Percentiles rank a stretch among this genome's conserved stretches.
Conservation (phyloP, 2,888 invertebrate species). For the Parascotia fuliginaria region DNA sequence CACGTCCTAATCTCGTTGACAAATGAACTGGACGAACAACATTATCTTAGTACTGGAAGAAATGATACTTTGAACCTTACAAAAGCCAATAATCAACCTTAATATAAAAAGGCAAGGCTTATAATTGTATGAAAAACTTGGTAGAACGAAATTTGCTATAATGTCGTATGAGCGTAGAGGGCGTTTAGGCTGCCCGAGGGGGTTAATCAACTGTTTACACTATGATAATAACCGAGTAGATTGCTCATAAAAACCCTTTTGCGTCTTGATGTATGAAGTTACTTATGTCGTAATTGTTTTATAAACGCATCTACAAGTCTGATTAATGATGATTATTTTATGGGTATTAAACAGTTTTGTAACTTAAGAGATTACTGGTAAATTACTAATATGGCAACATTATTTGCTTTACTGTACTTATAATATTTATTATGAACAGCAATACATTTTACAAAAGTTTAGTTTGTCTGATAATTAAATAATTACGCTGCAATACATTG, state of each 20-base stretch:
- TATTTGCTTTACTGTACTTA: no score
- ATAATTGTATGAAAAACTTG: slow-evolving; percentile 3
- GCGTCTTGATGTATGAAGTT: slow-evolving; percentile 24
- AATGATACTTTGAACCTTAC: slow-evolving; percentile 26
- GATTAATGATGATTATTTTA: slow-evolving; percentile 1
- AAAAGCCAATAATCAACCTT: slow-evolving; percentile 18
- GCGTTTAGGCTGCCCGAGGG: slow-evolving; percentile 42
- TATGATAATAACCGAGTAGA: slow-evolving; percentile 41
- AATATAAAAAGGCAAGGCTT: slow-evolving; percentile 5
- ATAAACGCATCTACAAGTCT: no score
- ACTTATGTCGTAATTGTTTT: slow-evolving; percentile 7
- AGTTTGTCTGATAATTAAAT: no score
- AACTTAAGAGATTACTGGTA: no score
- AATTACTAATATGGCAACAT: no score
- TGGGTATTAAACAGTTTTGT: not conserved
- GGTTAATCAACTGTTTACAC: slow-evolving; percentile 51
- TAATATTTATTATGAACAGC: no score
- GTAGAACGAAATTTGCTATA: slow-evolving; percentile 30
- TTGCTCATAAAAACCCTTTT: slow-evolving; percentile 47
- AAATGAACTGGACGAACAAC: slow-evolving; percentile 52
- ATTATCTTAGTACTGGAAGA: slow-evolving; percentile 48
- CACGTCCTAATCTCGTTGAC: slow-evolving; percentile 52
- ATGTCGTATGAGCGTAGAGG: slow-evolving; percentile 45
- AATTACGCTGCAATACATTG: no score
- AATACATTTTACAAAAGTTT: no score